phyloP scores from a whole-genome alignment of 1,140 invertebrate genomes.

The Drosophila pachea region DNA sequence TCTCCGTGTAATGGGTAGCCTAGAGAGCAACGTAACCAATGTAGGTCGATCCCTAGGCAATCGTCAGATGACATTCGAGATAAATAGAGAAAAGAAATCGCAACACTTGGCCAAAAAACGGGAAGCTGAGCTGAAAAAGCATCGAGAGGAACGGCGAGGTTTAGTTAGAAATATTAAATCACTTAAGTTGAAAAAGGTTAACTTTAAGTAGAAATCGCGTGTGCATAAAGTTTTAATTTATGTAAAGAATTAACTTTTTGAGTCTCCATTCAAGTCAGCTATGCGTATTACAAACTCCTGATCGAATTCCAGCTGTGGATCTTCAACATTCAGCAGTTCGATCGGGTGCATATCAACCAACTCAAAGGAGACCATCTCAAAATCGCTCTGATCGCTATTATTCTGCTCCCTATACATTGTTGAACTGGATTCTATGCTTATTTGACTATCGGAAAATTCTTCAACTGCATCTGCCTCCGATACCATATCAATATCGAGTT shows the following conservation, averaged over 20 bases:
- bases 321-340: not conserved
- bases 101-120: slow-evolving; percentile 75
- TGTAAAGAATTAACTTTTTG: slow-evolving; percentile 4
- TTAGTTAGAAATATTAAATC: slow-evolving; percentile 84
- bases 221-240: slow-evolving; percentile 50
- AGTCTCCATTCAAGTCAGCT: slow-evolving; percentile 4
- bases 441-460: slow-evolving; percentile 9
- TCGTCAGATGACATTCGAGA: slow-evolving; percentile 88
- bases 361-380: slow-evolving; percentile 15
- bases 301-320: slow-evolving; percentile 9
- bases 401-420: not conserved
- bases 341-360: slow-evolving; percentile 19
- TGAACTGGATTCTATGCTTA: slow-evolving; percentile 10
- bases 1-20: slow-evolving; percentile 81
- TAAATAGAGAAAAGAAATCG: slow-evolving; percentile 80
- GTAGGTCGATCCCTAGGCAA: slow-evolving; percentile 83
- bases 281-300: slow-evolving; percentile 16
- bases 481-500: not conserved
- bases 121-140: slow-evolving; percentile 82
- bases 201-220: slow-evolving; percentile 64
- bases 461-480: not conserved
- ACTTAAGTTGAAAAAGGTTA: slow-evolving; percentile 72
- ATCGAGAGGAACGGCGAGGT: slow-evolving; percentile 86
- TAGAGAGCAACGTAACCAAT: slow-evolving; percentile 81
- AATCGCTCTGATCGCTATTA: slow-evolving; percentile 5